Evolutionary conservation across 2,113 vertebrate species (phyloP), one percentile per base, ranked within the genome.

Genomic region (Emydura subglobosa): DNA sequence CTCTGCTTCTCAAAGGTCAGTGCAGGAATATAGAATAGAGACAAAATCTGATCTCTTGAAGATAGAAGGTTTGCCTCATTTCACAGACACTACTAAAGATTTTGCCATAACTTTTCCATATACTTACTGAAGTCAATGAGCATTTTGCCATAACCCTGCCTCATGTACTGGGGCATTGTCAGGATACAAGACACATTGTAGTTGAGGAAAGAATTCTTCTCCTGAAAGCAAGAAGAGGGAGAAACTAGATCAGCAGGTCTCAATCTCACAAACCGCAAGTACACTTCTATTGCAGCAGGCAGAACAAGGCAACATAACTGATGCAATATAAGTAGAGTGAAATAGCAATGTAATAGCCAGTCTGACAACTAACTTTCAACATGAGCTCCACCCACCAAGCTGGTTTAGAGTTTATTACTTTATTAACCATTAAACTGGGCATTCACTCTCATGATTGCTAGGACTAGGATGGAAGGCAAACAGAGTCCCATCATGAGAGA

Each of bases 131-230:
- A 99, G 96, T 99, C 99, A 29, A 99, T 99, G 88, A 99, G 99
- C 99, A 99, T 99, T 98, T 99, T 99, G 94, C 99, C 99, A 2
- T 99, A 99, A 84, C 99, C 99, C 83, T 99, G 99, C 25, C 99
- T 99, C 99, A 99, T 99, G 95, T 99, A 99, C 92, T 99, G 99
- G 10, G 99, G 99, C 99, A 99, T 99, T 4, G 99, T 99, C 91
- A 99, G 98, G 97, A 99, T 99, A 95, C 99, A 99, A 76, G 99
- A 99, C 1, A 99, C 99, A 1, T 99, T 99, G 97, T 99, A 99
- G 98, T 99, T 99, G 91, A 99, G 99, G 96, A 99, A 99, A 44
- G 99, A 99, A 97, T 99, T 99, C 97, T 99, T 99, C 97, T 99
- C 99, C 99, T 99, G 92, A 25, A 97, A 97, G 91, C 57, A 91